phyloP scores from a whole-genome alignment of 2,888 invertebrate genomes.

The Lampropteryx suffumata region DNA sequence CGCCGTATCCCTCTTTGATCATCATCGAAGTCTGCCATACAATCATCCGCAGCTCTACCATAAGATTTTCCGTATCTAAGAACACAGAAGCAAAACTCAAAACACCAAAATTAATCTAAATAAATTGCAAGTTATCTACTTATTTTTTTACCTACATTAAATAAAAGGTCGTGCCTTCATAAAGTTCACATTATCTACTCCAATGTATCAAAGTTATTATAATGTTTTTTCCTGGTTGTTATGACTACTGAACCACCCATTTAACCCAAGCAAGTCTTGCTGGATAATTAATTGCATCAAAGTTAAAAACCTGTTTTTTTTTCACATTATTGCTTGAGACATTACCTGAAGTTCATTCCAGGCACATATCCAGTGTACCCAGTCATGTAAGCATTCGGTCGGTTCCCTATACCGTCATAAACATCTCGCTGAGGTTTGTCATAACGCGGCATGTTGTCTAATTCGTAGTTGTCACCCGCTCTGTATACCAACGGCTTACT shows the following conservation, averaged over 20 bases:
- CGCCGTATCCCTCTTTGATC: constrained; percentile 68
- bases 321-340: too few relatives aligned
- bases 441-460: constrained; percentile 57
- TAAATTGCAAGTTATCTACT: too few relatives aligned
- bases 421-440: constrained; percentile 66
- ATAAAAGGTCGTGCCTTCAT: not conserved
- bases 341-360: constrained; percentile 83
- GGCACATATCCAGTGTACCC: constrained; percentile 90
- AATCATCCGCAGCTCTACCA: constrained; percentile 82
- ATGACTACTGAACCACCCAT: constrained; percentile 10
- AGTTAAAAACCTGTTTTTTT: too few relatives aligned
- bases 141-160: too few relatives aligned
- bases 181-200: constrained; percentile 8
- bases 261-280: constrained; percentile 5
- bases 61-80: constrained; percentile 84
- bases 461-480: constrained; percentile 76
- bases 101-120: too few relatives aligned
- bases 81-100: constrained; percentile 10
- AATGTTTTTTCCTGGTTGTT: constrained; percentile 20
- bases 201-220: constrained; percentile 16
- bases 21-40: constrained; percentile 81
- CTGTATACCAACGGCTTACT: constrained; percentile 83
- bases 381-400: constrained; percentile 82
- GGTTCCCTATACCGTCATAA: constrained; percentile 66
- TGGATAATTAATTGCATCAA: too few relatives aligned